A percentile compares a stretch with the other conserved stretches of the same genome.
Conservation (phyloP, 92 coral and sea anemone genomes). For the Palythoa grandis region DNA sequence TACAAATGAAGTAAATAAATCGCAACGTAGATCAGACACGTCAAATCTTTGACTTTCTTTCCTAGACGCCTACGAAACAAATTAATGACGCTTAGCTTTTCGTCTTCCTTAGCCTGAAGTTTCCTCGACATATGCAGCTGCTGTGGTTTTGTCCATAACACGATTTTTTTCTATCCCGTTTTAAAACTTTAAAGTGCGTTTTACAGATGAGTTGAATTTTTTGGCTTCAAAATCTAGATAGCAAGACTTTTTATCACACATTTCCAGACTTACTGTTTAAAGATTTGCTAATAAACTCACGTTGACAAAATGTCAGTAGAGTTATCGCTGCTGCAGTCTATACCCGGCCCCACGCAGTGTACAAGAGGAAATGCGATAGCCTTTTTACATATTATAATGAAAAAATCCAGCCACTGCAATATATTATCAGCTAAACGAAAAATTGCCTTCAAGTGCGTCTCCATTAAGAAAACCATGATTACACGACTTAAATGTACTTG, state of each 20-base stretch:
- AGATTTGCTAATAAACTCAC: background rate
- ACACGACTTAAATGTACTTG: background rate
- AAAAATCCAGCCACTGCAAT: background rate
- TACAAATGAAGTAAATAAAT: background rate
- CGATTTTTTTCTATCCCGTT: background rate
- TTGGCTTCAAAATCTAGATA: background rate
- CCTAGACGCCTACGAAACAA: conserved; percentile 36
- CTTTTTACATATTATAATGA: background rate
- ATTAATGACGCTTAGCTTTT: conserved; percentile 20
- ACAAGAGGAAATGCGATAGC: conserved; percentile 16
- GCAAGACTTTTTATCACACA: background rate
- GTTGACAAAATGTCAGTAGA: background rate
- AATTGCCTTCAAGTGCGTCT: background rate
- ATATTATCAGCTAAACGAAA: background rate
- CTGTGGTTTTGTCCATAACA: background rate
- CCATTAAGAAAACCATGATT: background rate
- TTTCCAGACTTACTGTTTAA: background rate
- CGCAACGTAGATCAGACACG: background rate
- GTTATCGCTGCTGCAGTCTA: background rate
- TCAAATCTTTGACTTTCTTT: background rate
- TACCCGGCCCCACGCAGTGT: conserved; percentile 36
- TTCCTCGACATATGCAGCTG: conserved; percentile 3
- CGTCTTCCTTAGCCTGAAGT: conserved; percentile 16
- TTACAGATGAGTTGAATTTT: too few species aligned
- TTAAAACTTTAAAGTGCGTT: background rate